A percentile compares a stretch with the other conserved stretches of the same genome.
Conservation (phyloP, 2,797 vertebrate genomes). For the Myotis planiceps region DNA sequence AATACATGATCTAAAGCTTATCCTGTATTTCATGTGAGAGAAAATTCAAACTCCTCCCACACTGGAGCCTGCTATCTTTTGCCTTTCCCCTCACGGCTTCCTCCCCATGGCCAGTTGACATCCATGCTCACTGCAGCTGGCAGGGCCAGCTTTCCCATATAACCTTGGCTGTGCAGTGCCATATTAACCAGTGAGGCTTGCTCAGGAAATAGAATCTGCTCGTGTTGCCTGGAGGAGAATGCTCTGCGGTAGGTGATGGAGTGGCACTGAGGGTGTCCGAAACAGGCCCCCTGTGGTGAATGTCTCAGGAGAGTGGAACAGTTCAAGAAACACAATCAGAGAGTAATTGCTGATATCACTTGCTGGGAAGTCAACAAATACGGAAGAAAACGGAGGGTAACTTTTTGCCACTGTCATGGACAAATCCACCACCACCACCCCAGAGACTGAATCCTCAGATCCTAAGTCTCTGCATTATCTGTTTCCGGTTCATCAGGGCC, state of each 20-base stretch:
- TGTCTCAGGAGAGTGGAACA: not conserved
- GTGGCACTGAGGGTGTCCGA: not conserved
- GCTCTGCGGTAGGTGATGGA: not conserved
- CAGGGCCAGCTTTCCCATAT: conserved; percentile 35
- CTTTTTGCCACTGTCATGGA: not conserved
- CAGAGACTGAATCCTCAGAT: not conserved
- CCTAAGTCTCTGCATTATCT: no score
- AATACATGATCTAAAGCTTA: not conserved
- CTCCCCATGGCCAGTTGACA: conserved; percentile 46
- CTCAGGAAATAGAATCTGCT: not conserved
- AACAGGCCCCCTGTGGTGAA: not conserved
- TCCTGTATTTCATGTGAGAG: not conserved
- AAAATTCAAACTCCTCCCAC: not conserved
- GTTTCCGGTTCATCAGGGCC: not conserved
- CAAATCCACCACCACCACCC: not conserved
- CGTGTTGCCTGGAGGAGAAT: not conserved
- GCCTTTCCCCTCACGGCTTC: conserved; percentile 58
- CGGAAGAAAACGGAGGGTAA: not conserved
- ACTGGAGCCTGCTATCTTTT: not conserved
- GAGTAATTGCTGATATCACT: not conserved
- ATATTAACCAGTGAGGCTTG: not conserved
- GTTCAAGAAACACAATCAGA: not conserved
- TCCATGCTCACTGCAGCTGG: conserved; percentile 14
- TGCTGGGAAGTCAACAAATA: not conserved
- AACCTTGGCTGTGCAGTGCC: conserved; percentile 26